Percentiles rank a stretch among this genome's conserved stretches.
Conservation (phyloP, 2,797 vertebrate genomes). For the Lagocephalus sceleratus region DNA sequence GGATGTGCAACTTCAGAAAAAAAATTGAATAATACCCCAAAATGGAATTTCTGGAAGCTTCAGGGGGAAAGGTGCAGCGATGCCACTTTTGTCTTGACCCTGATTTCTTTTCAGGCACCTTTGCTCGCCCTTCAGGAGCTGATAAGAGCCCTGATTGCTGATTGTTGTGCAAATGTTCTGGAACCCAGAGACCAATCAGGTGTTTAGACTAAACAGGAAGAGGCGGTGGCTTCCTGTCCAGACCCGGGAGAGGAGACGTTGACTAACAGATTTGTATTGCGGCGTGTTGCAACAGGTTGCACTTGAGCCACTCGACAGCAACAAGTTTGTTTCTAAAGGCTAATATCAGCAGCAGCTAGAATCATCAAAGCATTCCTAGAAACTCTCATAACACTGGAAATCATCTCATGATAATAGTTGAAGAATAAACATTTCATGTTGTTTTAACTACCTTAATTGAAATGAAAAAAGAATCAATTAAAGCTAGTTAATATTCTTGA, state of each 20-base stretch:
- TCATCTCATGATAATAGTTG: no score
- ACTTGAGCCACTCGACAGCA: not conserved
- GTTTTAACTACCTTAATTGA: no score
- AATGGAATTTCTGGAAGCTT: conserved; percentile 18
- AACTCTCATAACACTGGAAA: no score
- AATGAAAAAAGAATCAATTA: no score
- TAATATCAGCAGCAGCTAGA: not conserved
- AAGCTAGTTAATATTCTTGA: no score
- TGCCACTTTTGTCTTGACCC: conserved; percentile 34
- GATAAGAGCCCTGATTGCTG: conserved; percentile 36
- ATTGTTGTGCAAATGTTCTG: conserved; percentile 47
- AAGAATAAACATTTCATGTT: no score
- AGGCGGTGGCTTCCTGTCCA: conserved; percentile 72
- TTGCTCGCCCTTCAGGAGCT: conserved; percentile 10
- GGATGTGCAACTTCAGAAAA: conserved; percentile 1
- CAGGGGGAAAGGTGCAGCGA: not conserved
- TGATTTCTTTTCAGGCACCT: not conserved
- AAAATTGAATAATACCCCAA: conserved; percentile 30
- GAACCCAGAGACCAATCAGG: conserved; percentile 59
- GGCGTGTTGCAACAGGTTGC: not conserved
- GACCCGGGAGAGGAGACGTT: conserved; percentile 18
- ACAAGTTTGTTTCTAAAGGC: conserved; percentile 2
- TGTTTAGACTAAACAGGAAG: conserved; percentile 80
- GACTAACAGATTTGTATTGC: not conserved
- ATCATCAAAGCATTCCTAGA: no score